Evolutionary conservation across 2,888 invertebrate species (phyloP), one percentile per base, ranked within the genome.

Genomic region (Teleiodes luculella): DNA sequence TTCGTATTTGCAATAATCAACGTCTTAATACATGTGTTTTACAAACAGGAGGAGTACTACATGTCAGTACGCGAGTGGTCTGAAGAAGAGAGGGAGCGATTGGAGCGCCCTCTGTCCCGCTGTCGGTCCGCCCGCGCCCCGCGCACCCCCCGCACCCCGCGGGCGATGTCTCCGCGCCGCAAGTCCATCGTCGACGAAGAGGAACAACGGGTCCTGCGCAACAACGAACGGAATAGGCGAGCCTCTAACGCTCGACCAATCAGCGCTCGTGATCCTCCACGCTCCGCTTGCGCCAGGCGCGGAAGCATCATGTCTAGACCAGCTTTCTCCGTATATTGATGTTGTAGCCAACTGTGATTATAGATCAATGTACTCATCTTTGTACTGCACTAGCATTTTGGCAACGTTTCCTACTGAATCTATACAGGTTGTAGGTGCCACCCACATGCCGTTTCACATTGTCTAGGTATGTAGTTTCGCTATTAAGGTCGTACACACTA

Each of bases 251-350:
- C 73, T 0, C 68, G 86, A 28, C 83, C 85, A 0, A 70, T 74
- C 28, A 86, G 78, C 57, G 86, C 86, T 0, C 77, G 88, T 24
- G 86, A 80, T 1, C 76, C 80, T 1, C 76, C 78, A 0, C 72
- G 78, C 18, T 76, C 83, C 0, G 71, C 74, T 0, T 80, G 78
- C 58, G 80, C 84, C 0, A 67, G 88, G 20, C 79, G 86, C 49
- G 70, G 83, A 0, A 78, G 46, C 18, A 63, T 86, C 0, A 65
- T 87, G 41, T 84, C 83, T 53, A 78, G 89, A 18, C 89, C 89
- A 0, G 88, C 89, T 11, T 89, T 89, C 58, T 80, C 86, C 16
- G 72, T 89, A 52, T 89, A 89, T 70, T 88, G 64, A 74, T 41
- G n/a, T 20, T 13, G 28, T 43, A 43, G 20, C 24, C 7, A 20